Percentiles rank a stretch among this genome's conserved stretches.
Evolutionary conservation across 2,888 invertebrate species (phyloP).

Genomic region (Lithophane leautieri): DNA sequence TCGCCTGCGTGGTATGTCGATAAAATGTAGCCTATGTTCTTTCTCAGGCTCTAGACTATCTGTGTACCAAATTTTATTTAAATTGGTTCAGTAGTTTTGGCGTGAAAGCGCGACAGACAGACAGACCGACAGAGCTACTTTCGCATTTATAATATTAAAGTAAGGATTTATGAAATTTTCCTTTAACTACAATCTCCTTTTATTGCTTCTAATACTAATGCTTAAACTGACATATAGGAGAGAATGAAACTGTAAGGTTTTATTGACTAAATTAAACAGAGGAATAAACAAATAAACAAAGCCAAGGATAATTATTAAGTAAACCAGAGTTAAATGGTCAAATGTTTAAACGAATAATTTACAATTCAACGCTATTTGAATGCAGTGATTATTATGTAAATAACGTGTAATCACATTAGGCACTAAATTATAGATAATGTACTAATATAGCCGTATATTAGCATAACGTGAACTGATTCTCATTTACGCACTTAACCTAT

Average conservation of each 20-base stretch:
- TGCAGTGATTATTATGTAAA: conserved; percentile 16
- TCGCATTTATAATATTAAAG: too few species aligned
- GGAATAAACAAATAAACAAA: neutral
- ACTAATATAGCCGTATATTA: conserved; percentile 32
- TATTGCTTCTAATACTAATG: neutral
- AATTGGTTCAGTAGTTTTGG: too few species aligned
- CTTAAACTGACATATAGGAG: neutral
- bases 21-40: too few species aligned
- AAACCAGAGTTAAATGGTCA: neutral
- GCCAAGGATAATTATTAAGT: too few species aligned
- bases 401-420: neutral
- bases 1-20: too few species aligned
- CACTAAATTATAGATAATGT: conserved; percentile 16
- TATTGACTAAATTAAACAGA: too few species aligned
- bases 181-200: neutral
- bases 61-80: too few species aligned
- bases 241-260: neutral
- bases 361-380: conserved; percentile 4
- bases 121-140: too few species aligned
- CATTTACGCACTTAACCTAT: conserved; percentile 22
- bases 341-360: conserved; percentile 20
- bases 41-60: too few species aligned
- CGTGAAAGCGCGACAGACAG: too few species aligned
- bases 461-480: conserved; percentile 21
- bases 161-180: too few species aligned